Evolutionary conservation across 2,888 invertebrate species (phyloP), one percentile per base, ranked within the genome.

Genomic region (Hyposoter didymator): DNA sequence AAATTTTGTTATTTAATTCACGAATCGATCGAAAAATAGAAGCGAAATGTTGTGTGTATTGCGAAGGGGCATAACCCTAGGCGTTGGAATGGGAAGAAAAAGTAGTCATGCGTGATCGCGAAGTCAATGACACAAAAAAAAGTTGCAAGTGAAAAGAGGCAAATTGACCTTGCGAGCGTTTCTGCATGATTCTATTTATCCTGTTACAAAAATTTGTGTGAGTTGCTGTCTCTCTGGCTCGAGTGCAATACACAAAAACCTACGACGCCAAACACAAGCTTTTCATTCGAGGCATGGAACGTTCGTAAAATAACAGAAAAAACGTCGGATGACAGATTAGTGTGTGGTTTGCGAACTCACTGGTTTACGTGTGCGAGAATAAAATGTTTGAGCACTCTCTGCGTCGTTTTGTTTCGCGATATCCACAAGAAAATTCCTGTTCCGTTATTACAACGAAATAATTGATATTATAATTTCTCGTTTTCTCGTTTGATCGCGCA

Each of bases 381-480:
- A 35, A 55, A 73, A 73, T 73, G 39, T 59, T 73, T 43, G 43
- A 32, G 19, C 22, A 39, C 43, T 73, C 22, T 28, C 43, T 28
- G 73, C 72, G 72, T 55, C 52, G 52, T 45, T 32, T 59, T 17
- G 22, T 55, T 55, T 73, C 52, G 72, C 72, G 72, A 73, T 52
- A 22, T 39, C 5, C 35, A 73, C 55, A 55, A 55, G 32, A 72
- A 49, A 55, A 73, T 39, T 28, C 19, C n/a, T 28, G 43, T 73
- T 73, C 43, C 70, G 70, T 49, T 35, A 32, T 47, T 19, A 70
- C 35, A 49, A 70, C 55, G 39, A 67, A 70, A 28, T 64, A 39
- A 62, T 64, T 28, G 62, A 8, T 64, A 49, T 73, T 49, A n/a
- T n/a, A 10, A 47, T 14, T 22, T 8, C 43, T 55, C 14, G 32